phyloP scores from a whole-genome alignment of 92 coral and sea anemone species.

The Zoanthus sansibaricus region DNA sequence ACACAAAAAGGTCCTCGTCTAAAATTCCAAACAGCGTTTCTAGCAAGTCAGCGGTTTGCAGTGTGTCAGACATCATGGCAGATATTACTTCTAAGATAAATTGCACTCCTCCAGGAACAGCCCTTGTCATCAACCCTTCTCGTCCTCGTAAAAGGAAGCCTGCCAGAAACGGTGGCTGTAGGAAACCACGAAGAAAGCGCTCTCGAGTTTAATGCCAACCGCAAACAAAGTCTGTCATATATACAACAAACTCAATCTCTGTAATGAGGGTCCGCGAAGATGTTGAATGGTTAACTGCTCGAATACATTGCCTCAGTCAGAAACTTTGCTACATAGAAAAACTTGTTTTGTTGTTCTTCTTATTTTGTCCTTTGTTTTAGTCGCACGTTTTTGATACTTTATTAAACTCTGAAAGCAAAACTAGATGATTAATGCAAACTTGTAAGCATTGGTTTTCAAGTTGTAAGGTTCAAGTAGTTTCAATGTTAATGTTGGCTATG shows the following conservation, averaged over 20 bases:
- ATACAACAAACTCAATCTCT: not conserved
- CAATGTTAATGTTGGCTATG: too few relatives aligned
- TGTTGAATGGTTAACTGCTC: too few relatives aligned
- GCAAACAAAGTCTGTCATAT: not conserved
- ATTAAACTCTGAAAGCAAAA: too few relatives aligned
- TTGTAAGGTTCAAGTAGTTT: too few relatives aligned
- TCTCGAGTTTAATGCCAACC: not conserved
- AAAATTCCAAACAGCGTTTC: not conserved
- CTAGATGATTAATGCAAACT: too few relatives aligned
- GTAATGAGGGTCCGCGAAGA: not conserved
- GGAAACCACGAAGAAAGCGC: slow-evolving; percentile 6
- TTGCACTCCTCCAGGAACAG: slow-evolving; percentile 26
- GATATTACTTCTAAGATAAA: not conserved
- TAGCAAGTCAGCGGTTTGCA: not conserved
- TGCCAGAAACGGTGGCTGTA: not conserved
- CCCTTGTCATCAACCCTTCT: slow-evolving; percentile 26
- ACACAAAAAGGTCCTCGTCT: not conserved
- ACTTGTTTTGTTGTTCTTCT: too few relatives aligned
- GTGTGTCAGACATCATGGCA: not conserved
- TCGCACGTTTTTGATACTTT: too few relatives aligned
- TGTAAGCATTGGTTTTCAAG: too few relatives aligned
- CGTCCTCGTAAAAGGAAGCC: slow-evolving; percentile 39
- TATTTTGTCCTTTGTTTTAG: too few relatives aligned
- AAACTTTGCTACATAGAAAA: not conserved
- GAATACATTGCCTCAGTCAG: not conserved